Percentiles rank a stretch among this genome's conserved stretches.
phyloP scores from a whole-genome alignment of 2,888 invertebrate species.

The Lochmaea capreae region DNA sequence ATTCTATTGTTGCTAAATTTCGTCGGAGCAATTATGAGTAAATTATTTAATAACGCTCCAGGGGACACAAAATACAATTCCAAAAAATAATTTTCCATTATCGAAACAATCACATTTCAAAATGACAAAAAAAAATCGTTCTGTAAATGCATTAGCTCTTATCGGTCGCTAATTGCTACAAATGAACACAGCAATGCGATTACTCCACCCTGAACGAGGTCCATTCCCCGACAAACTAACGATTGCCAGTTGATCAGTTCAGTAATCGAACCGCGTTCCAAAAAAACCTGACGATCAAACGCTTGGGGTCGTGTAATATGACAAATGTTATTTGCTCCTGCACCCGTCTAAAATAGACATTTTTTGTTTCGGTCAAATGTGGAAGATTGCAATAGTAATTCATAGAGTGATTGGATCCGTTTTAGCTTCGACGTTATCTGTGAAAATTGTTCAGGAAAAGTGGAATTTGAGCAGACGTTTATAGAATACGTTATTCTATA shows the following conservation, averaged over 20 bases:
- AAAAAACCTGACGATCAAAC: constrained; percentile 28
- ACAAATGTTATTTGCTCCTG: constrained; percentile 59
- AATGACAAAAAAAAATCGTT: constrained; percentile 55
- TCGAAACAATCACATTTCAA: constrained; percentile 57
- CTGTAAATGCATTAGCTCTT: constrained; percentile 60
- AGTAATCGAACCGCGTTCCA: not conserved
- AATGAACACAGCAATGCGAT: constrained; percentile 63
- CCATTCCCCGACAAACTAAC: constrained; percentile 49
- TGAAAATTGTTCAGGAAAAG: constrained; percentile 23
- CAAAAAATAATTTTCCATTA: constrained; percentile 58
- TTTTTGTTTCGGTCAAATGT: constrained; percentile 56
- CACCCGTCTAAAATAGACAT: constrained; percentile 55
- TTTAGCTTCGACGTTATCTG: constrained; percentile 36
- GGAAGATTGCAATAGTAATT: constrained; percentile 53
- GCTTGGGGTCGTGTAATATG: constrained; percentile 52
- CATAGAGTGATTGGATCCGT: constrained; percentile 47
- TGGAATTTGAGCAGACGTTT: constrained; percentile 14
- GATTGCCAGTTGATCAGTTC: constrained; percentile 40
- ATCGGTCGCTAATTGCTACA: constrained; percentile 63
- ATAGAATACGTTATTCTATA: not conserved
- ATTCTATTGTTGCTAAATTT: not conserved
- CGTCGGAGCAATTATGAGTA: constrained; percentile 28
- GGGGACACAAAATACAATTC: constrained; percentile 41
- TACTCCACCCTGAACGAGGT: constrained; percentile 55
- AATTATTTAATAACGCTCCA: constrained; percentile 30